phyloP scores from a whole-genome alignment of 2,113 vertebrate species.

The Phodopus roborovskii region DNA sequence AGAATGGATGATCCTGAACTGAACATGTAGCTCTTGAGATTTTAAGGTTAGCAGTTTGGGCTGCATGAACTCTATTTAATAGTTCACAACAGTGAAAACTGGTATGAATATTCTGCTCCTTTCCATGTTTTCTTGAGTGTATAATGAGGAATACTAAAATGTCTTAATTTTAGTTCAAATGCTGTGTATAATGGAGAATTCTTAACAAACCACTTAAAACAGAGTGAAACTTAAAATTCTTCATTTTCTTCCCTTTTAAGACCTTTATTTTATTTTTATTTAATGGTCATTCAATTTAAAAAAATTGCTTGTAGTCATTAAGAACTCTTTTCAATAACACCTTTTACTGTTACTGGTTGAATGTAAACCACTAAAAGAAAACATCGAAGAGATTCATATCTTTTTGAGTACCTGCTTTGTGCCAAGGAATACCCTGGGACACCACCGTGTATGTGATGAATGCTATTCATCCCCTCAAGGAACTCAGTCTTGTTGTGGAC shows the following conservation, averaged over 20 bases:
- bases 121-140: background rate
- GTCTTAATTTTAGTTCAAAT: background rate
- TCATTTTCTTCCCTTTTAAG: background rate
- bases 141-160: conserved; percentile 24
- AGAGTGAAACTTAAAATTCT: background rate
- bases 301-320: background rate
- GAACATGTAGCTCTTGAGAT: background rate
- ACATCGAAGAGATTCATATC: background rate
- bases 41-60: background rate
- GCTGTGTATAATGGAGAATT: background rate
- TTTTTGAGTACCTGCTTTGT: background rate
- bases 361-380: background rate
- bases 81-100: background rate
- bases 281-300: background rate
- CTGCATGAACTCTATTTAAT: background rate
- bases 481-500: background rate
- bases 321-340: background rate
- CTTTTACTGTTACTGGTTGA: background rate
- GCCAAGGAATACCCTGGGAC: background rate
- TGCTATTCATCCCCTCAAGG: background rate
- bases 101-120: background rate
- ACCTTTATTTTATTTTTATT: background rate
- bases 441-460: background rate
- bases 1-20: background rate
- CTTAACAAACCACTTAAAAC: background rate